A percentile compares a stretch with the other conserved stretches of the same genome.
These are phyloP conservation scores for Trilocha varians DNA, from an alignment of 2,888 invertebrate genomes.

Conservation along the genomic window DNA sequence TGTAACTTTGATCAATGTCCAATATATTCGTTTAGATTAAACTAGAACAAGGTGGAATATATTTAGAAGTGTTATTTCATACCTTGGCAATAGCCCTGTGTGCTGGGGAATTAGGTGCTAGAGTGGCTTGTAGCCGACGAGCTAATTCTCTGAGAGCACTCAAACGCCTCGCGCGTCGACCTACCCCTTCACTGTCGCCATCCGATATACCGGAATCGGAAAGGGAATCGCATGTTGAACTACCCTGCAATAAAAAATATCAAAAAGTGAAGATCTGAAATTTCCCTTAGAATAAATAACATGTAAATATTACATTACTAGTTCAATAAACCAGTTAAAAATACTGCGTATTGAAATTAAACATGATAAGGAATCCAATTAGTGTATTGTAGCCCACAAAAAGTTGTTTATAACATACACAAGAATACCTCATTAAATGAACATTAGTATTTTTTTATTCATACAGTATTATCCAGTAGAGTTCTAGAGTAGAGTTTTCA, in stretches of 20 bases:
- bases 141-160: constrained; percentile 79
- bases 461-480: no score
- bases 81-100: constrained; percentile 77
- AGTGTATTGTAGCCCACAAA: no score
- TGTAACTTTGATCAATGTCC: constrained; percentile 1
- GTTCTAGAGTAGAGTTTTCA: no score
- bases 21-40: not conserved
- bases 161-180: constrained; percentile 78
- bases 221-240: constrained; percentile 77
- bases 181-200: constrained; percentile 77
- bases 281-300: no score
- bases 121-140: constrained; percentile 76
- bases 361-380: no score
- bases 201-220: constrained; percentile 87
- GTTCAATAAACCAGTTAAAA: no score
- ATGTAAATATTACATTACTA: no score
- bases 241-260: constrained; percentile 34
- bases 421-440: no score
- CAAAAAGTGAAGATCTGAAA: no score
- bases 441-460: no score
- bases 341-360: no score
- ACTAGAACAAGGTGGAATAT: not conserved
- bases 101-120: constrained; percentile 79
- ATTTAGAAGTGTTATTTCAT: constrained; percentile 4
- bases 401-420: no score